Base-by-base conservation (phyloP, 2,888 invertebrate species). In the Zhuqinia jingwanae region DNA sequence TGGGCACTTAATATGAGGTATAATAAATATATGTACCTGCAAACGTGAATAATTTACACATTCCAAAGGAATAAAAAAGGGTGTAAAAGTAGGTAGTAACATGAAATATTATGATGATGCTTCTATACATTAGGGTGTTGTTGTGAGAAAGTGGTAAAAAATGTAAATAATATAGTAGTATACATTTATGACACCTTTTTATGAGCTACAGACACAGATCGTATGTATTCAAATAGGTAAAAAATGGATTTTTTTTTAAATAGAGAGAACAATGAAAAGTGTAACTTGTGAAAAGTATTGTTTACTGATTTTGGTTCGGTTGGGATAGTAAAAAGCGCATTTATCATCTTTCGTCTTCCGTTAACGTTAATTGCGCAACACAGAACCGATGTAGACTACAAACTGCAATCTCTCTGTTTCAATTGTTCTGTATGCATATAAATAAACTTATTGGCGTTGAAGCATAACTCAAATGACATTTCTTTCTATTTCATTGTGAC, bases 121-220 rank as follows among this genome's bases (percentile, higher is more conserved):
- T 36, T 36, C n/a, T n/a, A n/a, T n/a, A 47, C 70, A 70, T 27
- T 10, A 50, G 50, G 22, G 45, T 27, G 27, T 15, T 47, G 27
- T 50, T 73, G 15, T 20, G 22, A 73, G 53, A 27, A 36, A 50
- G 10, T 50, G 73, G 25, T 50, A 47, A 73, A 73, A 68, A 68
- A 20, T 42, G 42, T 68, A 68, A 68, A 68, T 63, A 45, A n/a
- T n/a, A n/a, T n/a, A n/a, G n/a, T n/a, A n/a, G n/a, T n/a, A 68
- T 68, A 42, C 13, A 45, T 68, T 68, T 68, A 45, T 68, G 30
- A 60, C 17, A 42, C 20, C 25, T 11, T 58, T 25, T 36, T 6
- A 36, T 36, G 36, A n/a, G 45, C 13, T n/a, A 56, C 56, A 56
- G 3, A 53, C 53, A 53, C 53, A 53, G 53, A 53, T 2, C n/a